Percentiles rank a stretch among this genome's conserved stretches.
These are phyloP conservation scores for Stomorhina lunata DNA, from an alignment of 2,888 invertebrate genomes.

Conservation along the genomic window DNA sequence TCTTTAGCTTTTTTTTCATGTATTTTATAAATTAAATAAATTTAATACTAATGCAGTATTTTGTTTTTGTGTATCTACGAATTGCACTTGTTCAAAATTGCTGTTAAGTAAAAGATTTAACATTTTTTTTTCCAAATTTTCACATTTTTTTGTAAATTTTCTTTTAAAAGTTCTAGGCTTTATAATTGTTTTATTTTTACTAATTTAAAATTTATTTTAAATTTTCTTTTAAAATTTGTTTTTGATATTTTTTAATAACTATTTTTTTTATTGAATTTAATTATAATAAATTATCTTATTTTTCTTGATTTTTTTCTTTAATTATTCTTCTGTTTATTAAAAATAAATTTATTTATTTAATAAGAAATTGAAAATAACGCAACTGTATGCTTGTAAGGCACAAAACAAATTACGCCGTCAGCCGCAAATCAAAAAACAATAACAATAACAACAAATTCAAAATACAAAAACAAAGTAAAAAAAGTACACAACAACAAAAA, in stretches of 20 bases:
- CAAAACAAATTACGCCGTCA: slow-evolving; percentile 67
- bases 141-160: neutral
- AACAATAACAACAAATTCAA: slow-evolving; percentile 42
- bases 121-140: neutral
- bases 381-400: slow-evolving; percentile 69
- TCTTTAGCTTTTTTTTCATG: no score
- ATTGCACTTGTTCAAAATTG: slow-evolving; percentile 61
- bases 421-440: slow-evolving; percentile 56
- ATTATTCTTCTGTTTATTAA: neutral
- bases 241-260: no score
- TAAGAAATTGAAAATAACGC: slow-evolving; percentile 58
- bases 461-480: slow-evolving; percentile 31
- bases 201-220: no score
- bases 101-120: slow-evolving; percentile 31
- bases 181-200: no score
- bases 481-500: slow-evolving; percentile 33
- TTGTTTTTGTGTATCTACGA: no score
- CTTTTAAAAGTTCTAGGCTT: neutral
- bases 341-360: neutral
- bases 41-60: no score
- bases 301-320: no score
- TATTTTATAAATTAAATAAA: no score
- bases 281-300: no score
- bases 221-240: no score
- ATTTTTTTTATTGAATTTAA: no score